phyloP scores from a whole-genome alignment of 2,113 vertebrate genomes.

The Plotosus lineatus region DNA sequence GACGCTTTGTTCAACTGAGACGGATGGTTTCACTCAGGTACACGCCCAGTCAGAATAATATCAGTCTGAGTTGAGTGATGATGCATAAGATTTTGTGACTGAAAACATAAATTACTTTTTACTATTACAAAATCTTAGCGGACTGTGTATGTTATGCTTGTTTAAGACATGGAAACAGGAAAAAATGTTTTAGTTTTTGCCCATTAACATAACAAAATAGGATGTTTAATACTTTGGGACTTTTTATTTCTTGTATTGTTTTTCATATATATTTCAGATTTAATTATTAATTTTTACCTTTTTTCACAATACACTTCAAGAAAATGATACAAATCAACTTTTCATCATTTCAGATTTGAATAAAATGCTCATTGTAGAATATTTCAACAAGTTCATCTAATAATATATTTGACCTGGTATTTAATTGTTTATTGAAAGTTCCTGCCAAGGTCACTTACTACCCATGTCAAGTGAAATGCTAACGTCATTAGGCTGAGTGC shows the following conservation, averaged over 20 bases:
- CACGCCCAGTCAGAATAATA: not conserved
- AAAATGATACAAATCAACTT: no score
- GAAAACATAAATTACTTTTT: not conserved
- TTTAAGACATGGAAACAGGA: not conserved
- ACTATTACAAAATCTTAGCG: not conserved
- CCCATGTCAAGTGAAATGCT: not conserved
- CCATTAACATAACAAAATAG: not conserved
- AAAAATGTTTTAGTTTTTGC: not conserved
- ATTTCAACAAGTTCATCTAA: no score
- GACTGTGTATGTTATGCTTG: not conserved
- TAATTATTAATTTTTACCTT: no score
- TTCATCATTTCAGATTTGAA: not conserved
- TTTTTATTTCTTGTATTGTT: no score
- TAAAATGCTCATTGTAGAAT: not conserved
- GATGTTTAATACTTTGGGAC: no score
- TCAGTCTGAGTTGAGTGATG: not conserved
- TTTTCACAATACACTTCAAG: no score
- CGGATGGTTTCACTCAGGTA: constrained; percentile 84
- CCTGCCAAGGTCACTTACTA: not conserved
- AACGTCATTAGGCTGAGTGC: no score
- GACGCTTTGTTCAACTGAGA: constrained; percentile 80
- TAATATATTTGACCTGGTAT: not conserved
- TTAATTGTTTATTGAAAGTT: not conserved
- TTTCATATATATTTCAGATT: no score
- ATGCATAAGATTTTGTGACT: not conserved